Base-by-base conservation (phyloP, 2,888 invertebrate species). In the Drosophila mimetica region DNA sequence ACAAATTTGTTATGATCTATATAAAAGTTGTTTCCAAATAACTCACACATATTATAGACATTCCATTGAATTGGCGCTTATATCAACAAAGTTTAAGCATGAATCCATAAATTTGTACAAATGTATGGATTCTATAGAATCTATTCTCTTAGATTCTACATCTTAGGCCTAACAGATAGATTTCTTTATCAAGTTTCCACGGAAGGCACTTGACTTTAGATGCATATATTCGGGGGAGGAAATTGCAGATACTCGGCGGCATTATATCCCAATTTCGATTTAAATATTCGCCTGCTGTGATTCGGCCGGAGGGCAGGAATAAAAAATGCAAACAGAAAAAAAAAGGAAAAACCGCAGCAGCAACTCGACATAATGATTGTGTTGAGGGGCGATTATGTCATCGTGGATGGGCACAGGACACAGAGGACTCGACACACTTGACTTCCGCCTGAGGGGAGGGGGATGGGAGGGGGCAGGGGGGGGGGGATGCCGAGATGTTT, bases 401-500 rank as follows among this genome's bases (percentile, higher is more conserved):
- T 47, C 37, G 30, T n/a, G 32, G n/a, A 16, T 30, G 30, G 28
- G 42, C 53, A 11, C 53, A 11, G 41, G 34, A 34, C 11, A 18
- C 52, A 28, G 22, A 42, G 59, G 36, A 51, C 59, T 14, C 66
- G 44, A 47, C 54, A 50, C 84, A 88, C 89, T 88, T 88, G 89
- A 88, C 88, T 88, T 89, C 77, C 89, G 89, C 77, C 71, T 78
- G 76, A 74, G 53, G 63, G 51, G 50, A 50, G 66, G 53, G 59
- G 50, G 42, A 8, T 59, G 7, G 7, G 14, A 8, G 4, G n/a
- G 41, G 18, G 39, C 36, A 34, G 28, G 5, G 4, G 39, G 41
- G 30, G n/a, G n/a, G n/a, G n/a, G n/a, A n/a, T n/a, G n/a, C n/a
- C 20, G 51, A 13, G 46, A 60, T 63, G 73, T 71, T 79, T 61